Conservation (phyloP, 2,797 vertebrate species). For the Mus caroli region DNA sequence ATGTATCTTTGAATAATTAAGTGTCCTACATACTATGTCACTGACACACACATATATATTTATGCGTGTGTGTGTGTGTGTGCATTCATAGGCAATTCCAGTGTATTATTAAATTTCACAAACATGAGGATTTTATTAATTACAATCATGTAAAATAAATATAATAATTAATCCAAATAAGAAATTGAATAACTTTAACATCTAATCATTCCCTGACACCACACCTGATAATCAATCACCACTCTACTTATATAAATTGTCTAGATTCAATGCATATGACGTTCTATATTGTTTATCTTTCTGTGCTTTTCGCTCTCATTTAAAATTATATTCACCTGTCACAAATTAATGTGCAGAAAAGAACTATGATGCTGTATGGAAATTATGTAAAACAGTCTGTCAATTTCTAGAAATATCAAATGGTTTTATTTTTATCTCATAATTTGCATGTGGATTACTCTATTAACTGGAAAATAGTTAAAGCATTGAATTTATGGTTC, state of each 20-base stretch:
- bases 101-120: background rate
- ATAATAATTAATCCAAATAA: background rate
- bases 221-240: background rate
- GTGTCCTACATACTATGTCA: background rate
- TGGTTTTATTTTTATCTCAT: background rate
- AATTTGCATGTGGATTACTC: background rate
- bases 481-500: background rate
- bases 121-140: background rate
- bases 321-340: background rate
- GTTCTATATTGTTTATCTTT: background rate
- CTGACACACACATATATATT: background rate
- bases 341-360: background rate
- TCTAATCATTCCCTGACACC: rapidly evolving
- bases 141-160: background rate
- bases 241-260: background rate
- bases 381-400: background rate
- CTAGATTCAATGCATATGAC: background rate
- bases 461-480: background rate
- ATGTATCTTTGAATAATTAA: background rate
- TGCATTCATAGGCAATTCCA: background rate
- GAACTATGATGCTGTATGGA: background rate
- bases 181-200: background rate
- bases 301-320: background rate
- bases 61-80: too few species aligned
- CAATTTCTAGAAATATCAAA: background rate